phyloP scores from a whole-genome alignment of 92 coral and sea anemone species.

The Epizoanthus scotinus region DNA sequence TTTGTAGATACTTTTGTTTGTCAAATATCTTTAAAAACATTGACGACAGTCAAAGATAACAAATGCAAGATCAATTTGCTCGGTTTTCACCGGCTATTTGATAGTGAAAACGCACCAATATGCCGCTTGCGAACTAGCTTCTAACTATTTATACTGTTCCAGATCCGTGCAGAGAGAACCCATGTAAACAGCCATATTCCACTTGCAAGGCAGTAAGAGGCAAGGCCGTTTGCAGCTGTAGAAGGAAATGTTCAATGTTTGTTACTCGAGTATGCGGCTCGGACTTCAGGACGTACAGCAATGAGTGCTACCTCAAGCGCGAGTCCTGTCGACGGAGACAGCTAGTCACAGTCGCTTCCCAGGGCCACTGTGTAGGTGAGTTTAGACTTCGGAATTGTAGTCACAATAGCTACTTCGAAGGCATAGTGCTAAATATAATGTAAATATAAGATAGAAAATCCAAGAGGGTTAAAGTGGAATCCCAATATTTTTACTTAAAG shows the following conservation, averaged over 20 bases:
- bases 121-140: no score
- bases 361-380: conserved; percentile 24
- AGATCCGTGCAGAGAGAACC: conserved; percentile 12
- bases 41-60: no score
- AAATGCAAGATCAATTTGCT: no score
- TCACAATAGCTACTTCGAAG: neutral
- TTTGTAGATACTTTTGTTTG: no score
- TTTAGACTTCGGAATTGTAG: no score
- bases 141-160: neutral
- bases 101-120: no score
- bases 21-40: no score
- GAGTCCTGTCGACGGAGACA: conserved; percentile 10
- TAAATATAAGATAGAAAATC: no score
- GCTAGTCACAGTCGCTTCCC: neutral
- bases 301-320: conserved; percentile 24
- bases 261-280: conserved; percentile 19
- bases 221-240: conserved; percentile 14
- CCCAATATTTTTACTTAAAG: no score
- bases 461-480: no score
- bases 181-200: conserved; percentile 25
- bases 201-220: neutral
- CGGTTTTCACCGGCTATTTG: no score
- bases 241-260: conserved; percentile 4
- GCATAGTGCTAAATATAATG: no score
- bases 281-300: conserved; percentile 13